Conservation (phyloP, 2,113 vertebrate genomes). For the Xerus inauris region DNA sequence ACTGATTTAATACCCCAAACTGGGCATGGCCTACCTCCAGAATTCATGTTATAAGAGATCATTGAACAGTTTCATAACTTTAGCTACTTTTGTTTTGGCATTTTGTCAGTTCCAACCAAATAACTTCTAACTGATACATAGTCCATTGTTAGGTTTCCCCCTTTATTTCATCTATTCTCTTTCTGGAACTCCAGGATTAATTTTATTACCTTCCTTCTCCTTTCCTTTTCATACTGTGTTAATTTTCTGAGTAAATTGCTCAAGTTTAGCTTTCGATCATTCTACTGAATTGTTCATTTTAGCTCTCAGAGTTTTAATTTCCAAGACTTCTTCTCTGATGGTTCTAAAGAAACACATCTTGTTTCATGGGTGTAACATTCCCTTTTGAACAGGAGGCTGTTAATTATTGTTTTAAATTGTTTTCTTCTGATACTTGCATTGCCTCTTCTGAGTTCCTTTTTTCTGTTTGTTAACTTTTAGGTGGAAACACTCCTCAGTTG, state of each 20-base stretch:
- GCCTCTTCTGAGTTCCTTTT: neutral
- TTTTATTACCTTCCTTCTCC: neutral
- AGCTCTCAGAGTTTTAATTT: neutral
- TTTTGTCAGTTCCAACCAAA: neutral
- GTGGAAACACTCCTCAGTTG: neutral
- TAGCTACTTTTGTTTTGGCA: neutral
- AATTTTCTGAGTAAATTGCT: neutral
- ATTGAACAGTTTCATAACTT: neutral
- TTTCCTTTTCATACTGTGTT: neutral
- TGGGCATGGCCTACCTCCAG: neutral
- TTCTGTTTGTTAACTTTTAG: neutral
- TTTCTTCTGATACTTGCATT: neutral
- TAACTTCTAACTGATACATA: neutral
- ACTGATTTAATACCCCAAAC: neutral
- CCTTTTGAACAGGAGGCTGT: neutral
- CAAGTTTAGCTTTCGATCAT: neutral
- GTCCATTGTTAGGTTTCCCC: neutral
- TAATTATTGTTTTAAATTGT: neutral
- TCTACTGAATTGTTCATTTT: neutral
- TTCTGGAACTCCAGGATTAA: neutral
- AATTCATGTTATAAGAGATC: neutral
- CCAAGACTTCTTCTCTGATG: neutral
- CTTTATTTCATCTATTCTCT: neutral
- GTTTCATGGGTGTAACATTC: neutral
- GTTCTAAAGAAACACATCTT: neutral